Evolutionary conservation across 1,140 invertebrate genomes (phyloP).

Genomic region (Heliconius melpomene): DNA sequence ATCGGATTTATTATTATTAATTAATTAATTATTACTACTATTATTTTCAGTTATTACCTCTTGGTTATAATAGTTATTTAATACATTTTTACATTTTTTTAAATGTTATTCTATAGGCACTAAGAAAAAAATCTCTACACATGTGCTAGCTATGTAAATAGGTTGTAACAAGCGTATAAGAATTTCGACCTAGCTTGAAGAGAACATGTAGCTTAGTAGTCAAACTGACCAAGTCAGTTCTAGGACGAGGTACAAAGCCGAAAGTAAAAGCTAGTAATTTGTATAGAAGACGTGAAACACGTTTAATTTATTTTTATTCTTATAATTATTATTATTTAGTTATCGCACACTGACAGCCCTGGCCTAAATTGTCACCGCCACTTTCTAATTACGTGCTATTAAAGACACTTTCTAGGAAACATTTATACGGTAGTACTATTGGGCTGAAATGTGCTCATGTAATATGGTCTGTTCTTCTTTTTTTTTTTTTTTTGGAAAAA

Average conservation of each 20-base stretch:
- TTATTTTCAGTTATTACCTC: too few relatives aligned
- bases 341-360: slow-evolving; percentile 16
- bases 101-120: too few relatives aligned
- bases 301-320: background rate
- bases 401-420: slow-evolving; percentile 32
- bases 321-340: slow-evolving; percentile 4
- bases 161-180: background rate
- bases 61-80: too few relatives aligned
- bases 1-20: background rate
- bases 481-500: too few relatives aligned
- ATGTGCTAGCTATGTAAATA: background rate
- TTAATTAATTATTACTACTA: background rate
- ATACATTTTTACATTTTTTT: too few relatives aligned
- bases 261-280: too few relatives aligned
- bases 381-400: slow-evolving; percentile 28
- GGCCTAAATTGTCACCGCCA: slow-evolving; percentile 20
- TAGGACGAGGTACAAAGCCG: too few relatives aligned
- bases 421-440: slow-evolving; percentile 3
- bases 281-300: too few relatives aligned
- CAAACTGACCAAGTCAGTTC: too few relatives aligned
- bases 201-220: too few relatives aligned
- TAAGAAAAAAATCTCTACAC: too few relatives aligned
- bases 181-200: too few relatives aligned
- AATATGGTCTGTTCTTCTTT: background rate
- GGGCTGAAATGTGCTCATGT: background rate